These are phyloP conservation scores for Spatulosminthurus flaviceps DNA, from an alignment of 2,888 invertebrate species.

Conservation along the genomic window DNA sequence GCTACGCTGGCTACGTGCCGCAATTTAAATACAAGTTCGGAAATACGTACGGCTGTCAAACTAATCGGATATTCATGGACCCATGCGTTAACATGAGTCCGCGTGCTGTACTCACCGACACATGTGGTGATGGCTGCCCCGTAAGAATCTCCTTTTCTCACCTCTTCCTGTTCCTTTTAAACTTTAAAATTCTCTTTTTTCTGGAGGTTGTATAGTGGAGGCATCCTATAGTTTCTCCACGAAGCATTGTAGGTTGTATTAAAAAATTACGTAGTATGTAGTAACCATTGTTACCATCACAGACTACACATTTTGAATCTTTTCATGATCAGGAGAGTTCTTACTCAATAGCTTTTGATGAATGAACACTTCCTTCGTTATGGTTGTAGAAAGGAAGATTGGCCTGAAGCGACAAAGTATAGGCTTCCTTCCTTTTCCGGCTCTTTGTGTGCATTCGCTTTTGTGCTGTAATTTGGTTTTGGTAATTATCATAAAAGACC, in stretches of 20 bases:
- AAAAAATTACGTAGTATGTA: too few relatives aligned
- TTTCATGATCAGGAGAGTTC: not conserved
- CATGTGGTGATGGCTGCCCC: slow-evolving; percentile 58
- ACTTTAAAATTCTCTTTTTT: not conserved
- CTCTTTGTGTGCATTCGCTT: slow-evolving; percentile 32
- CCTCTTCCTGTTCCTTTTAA: slow-evolving; percentile 10
- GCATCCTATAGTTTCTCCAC: not conserved
- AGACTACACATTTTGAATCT: not conserved
- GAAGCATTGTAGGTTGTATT: too few relatives aligned
- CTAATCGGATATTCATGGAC: slow-evolving; percentile 58
- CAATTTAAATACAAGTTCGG: slow-evolving; percentile 61
- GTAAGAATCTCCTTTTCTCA: slow-evolving; percentile 19
- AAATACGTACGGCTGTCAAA: slow-evolving; percentile 57
- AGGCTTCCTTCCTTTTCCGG: slow-evolving; percentile 46
- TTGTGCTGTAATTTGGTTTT: slow-evolving; percentile 13
- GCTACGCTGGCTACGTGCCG: slow-evolving; percentile 59
- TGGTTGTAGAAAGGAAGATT: not conserved
- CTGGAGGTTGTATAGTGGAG: not conserved
- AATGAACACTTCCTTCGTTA: slow-evolving; percentile 23
- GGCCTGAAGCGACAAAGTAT: slow-evolving; percentile 31
- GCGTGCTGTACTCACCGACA: slow-evolving; percentile 54
- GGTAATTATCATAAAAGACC: slow-evolving; percentile 18
- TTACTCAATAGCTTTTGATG: slow-evolving; percentile 11
- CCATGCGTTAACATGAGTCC: slow-evolving; percentile 60
- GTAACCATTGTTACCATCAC: not conserved